Evolutionary conservation across 2,113 vertebrate species (phyloP), one percentile per base, ranked within the genome.

Genomic region (Pseudonaja textilis): DNA sequence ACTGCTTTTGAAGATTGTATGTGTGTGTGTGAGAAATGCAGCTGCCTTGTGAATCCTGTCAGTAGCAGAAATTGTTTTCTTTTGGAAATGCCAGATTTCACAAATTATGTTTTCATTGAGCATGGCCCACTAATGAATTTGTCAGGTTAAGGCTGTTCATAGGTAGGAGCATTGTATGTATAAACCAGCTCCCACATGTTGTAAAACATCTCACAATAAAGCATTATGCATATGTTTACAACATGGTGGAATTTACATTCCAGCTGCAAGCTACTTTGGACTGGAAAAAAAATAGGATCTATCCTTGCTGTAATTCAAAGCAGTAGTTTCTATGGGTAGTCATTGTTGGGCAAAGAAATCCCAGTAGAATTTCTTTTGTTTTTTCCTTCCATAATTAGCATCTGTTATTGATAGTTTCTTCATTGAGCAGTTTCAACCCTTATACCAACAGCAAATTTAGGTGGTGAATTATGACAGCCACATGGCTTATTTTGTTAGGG

Each of bases 241-340:
- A 8, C 87, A 29, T 20, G 90, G 5, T 25, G 93, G 55, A 94
- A 91, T 56, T 45, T 87, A 3, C 26, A 92, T 87, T 92, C 8
- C 39, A 96, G 25, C 25, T 18, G 87, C 92, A 39, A 64, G 9
- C 55, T 0, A 34, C 2, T 11, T 9, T 1, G 92, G 47, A 18
- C 90, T 54, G 45, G 94, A 57, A 3, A 11, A 39, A 39, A 61
- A 64, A 64, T 69, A 52, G 7, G 45, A 54, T 39, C 22, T 87
- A 9, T 20, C 57, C 20, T 61, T n/a, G 29, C 81, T 87, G 26
- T 59, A 87, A 9, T 61, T 57, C 14, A 45, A 87, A 91, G 26
- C 4, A 45, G 74, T 45, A 11, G 25, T 85, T 45, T 47, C 7
- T 34, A 26, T 1, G 3, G 9, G 3, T 61, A 29, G 25, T 42